Evolutionary conservation across 2,888 invertebrate species (phyloP).

Genomic region (Trichacis sp.): DNA sequence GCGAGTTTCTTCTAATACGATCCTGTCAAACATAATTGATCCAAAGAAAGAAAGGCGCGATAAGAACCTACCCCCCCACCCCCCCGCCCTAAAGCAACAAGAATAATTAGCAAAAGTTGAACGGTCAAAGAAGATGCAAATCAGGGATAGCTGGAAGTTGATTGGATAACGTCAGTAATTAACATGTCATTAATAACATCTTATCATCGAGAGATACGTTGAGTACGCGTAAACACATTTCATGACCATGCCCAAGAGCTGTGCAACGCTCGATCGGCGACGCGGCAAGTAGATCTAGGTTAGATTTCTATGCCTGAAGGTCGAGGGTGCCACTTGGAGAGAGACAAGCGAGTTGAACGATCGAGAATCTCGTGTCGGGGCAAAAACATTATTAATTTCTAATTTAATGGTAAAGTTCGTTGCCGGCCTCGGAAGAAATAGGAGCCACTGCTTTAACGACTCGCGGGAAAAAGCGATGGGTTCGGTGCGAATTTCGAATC

Average conservation of each 20-base stretch:
- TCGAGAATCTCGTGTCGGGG: conserved; percentile 12
- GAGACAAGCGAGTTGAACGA: neutral
- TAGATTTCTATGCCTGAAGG: conserved; percentile 66
- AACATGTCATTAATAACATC: conserved; percentile 25
- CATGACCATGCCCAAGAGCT: conserved; percentile 6
- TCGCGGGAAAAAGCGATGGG: neutral
- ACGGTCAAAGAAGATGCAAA: conserved; percentile 6
- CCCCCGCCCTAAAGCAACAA: too few species aligned
- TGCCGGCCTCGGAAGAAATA: neutral
- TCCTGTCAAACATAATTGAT: too few species aligned
- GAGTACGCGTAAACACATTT: conserved; percentile 29
- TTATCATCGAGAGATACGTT: conserved; percentile 15
- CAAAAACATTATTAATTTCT: conserved; percentile 26
- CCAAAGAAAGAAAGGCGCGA: too few species aligned
- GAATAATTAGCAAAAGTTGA: too few species aligned
- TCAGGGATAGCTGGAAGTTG: conserved; percentile 23
- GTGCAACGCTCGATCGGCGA: conserved; percentile 20
- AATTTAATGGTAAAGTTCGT: conserved; percentile 15
- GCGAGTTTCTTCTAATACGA: too few species aligned
- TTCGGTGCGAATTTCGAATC: neutral
- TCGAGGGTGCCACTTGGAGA: conserved; percentile 54
- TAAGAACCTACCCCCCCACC: too few species aligned
- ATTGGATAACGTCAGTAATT: conserved; percentile 9
- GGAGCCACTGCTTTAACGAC: neutral
- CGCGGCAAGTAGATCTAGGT: conserved; percentile 63